These are phyloP conservation scores for Antheraea mylitta DNA, from an alignment of 1,140 invertebrate species.

Conservation along the genomic window DNA sequence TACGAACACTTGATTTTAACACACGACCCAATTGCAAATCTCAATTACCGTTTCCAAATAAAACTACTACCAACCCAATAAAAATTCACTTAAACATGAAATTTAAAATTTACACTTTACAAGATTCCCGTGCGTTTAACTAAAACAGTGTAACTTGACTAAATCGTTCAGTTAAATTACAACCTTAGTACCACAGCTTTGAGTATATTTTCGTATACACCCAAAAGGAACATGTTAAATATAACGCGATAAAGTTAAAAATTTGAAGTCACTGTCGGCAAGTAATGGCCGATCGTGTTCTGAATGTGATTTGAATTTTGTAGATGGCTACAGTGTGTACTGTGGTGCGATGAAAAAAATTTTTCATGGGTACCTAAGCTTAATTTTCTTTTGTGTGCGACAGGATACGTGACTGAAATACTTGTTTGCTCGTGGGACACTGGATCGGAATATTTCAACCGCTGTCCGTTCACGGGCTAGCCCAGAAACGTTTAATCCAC, in stretches of 20 bases:
- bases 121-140: background rate
- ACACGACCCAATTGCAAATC: conserved; percentile 41
- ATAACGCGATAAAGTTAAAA: conserved; percentile 31
- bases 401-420: background rate
- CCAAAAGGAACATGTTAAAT: background rate
- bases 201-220: background rate
- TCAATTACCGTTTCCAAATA: conserved; percentile 37
- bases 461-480: background rate
- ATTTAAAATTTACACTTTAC: conserved; percentile 72
- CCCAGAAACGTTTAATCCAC: background rate
- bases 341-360: background rate
- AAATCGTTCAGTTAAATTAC: background rate
- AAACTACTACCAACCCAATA: conserved; percentile 45
- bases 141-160: too few relatives aligned
- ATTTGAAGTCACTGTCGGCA: conserved; percentile 72
- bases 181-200: background rate
- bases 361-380: background rate
- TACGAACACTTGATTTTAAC: background rate
- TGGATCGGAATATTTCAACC: background rate
- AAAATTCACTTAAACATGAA: conserved; percentile 75
- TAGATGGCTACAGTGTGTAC: conserved; percentile 36
- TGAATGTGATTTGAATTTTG: conserved; percentile 43
- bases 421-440: background rate
- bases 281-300: conserved; percentile 69
- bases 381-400: conserved; percentile 1